Percentiles rank a stretch among this genome's conserved stretches.
Conservation (phyloP, 1,140 invertebrate genomes). For the Camponotus pennsylvanicus region DNA sequence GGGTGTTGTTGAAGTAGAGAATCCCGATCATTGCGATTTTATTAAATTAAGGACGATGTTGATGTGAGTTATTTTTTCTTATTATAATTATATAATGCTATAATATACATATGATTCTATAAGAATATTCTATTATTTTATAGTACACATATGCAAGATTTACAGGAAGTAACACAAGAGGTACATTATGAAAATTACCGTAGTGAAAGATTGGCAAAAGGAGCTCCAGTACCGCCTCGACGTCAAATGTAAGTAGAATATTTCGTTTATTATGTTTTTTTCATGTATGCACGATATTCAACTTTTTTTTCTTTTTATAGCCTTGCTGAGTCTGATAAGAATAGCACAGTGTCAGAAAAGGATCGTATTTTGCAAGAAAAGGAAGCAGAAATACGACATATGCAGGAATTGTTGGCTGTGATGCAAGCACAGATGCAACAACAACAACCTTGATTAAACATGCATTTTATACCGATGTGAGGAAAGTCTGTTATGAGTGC, state of each 20-base stretch:
- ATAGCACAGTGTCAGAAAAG: conserved; percentile 89
- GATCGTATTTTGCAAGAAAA: conserved; percentile 95
- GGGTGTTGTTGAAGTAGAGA: conserved; percentile 99
- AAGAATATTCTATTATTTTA: conserved; percentile 68
- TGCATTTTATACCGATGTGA: conserved; percentile 49
- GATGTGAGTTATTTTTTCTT: conserved; percentile 88
- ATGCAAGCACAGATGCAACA: conserved; percentile 97
- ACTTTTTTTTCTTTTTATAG: conserved; percentile 55
- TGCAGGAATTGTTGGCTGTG: conserved; percentile 97
- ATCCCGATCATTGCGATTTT: conserved; percentile 99
- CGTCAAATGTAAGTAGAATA: conserved; percentile 89
- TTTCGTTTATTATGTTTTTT: neutral
- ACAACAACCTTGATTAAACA: conserved; percentile 87
- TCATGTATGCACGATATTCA: neutral
- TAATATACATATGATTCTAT: neutral
- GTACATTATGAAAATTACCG: conserved; percentile 99
- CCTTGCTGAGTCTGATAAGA: conserved; percentile 82
- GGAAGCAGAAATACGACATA: conserved; percentile 95
- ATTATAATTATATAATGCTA: neutral
- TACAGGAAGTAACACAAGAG: conserved; percentile 98
- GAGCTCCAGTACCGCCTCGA: conserved; percentile 90
- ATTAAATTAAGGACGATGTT: conserved; percentile 99
- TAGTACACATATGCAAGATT: conserved; percentile 97
- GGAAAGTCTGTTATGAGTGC: conserved; percentile 79
- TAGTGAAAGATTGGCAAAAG: conserved; percentile 94